A percentile compares a stretch with the other conserved stretches of the same genome.
Conservation (phyloP, 2,797 vertebrate genomes). For the Gymnocypris eckloni region DNA sequence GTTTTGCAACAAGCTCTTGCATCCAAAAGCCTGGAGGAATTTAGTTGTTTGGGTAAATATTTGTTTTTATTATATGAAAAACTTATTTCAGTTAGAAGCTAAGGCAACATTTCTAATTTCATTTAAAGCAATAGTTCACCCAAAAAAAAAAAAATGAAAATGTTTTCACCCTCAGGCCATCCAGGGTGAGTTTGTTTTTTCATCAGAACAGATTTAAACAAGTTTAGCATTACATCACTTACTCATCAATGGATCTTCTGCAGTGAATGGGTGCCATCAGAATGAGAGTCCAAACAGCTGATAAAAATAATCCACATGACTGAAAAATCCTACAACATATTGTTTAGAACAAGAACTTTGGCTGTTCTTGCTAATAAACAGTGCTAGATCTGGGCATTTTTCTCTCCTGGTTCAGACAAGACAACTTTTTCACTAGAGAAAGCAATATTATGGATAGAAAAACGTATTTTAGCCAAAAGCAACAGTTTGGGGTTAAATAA, state of each 20-base stretch:
- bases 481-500: neutral
- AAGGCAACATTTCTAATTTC: neutral
- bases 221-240: neutral
- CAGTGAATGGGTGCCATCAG: too few relatives aligned
- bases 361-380: neutral
- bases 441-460: neutral
- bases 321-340: too few relatives aligned
- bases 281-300: too few relatives aligned
- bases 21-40: slow-evolving; percentile 49
- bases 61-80: neutral
- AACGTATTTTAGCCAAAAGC: neutral
- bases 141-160: too few relatives aligned
- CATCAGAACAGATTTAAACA: neutral
- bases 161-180: too few relatives aligned
- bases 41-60: neutral
- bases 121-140: neutral
- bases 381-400: neutral
- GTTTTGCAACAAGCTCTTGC: slow-evolving; percentile 22
- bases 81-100: neutral
- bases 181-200: neutral
- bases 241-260: neutral
- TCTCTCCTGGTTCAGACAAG: neutral
- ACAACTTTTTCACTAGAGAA: neutral
- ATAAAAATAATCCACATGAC: too few relatives aligned
- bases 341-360: neutral